Base-by-base conservation (phyloP, 2,113 vertebrate genomes). In the Calcarius ornatus region DNA sequence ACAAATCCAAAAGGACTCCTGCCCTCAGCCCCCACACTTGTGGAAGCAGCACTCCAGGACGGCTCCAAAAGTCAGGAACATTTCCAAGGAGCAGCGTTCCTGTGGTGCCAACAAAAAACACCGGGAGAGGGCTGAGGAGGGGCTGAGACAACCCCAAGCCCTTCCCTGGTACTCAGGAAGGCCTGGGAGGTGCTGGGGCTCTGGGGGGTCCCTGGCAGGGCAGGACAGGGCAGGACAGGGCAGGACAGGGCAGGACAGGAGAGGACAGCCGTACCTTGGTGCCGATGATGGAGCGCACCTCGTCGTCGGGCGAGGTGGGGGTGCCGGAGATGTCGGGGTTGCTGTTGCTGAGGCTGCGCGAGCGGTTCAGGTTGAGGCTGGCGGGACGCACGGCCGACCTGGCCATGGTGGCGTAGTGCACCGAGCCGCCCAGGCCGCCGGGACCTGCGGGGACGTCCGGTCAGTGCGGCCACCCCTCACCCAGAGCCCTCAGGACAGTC, bases 401-500 rank as follows among this genome's bases (percentile, higher is more conserved):
- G 71, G 99, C 99, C 99, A 99, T 99, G 42, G 99, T 99, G 88
- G 99, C 99, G 43, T 99, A 99, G 95, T 99, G 99, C 94, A 99
- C 98, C 0, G 99, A 99, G 27, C 99, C 99, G 6, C 99, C 99
- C 68, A 99, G 97, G 53, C 99, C 99, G 56, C 99, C 99, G 0
- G 99, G 99, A 87, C 99, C 99, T 99, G 51, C 4, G 86, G 70
- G 93, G 4, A 95, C 11, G 13, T 2, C 31, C 6, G 12, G n/a
- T 86, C 81, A 63, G 60, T 45, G 7, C 21, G 79, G 20, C 7
- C 35, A 38, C 2, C 57, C n/a, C 15, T 59, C 35, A 51, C 9
- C 3, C 70, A 35, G 8, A 28, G 3, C 3, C 30, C 16, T 25
- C 22, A 17, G 37, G 11, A 61, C 60, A 31, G 27, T 6, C 37